A percentile compares a stretch with the other conserved stretches of the same genome.
Evolutionary conservation across 2,888 invertebrate genomes (phyloP).

Genomic region (Meliscaeva auricollis): DNA sequence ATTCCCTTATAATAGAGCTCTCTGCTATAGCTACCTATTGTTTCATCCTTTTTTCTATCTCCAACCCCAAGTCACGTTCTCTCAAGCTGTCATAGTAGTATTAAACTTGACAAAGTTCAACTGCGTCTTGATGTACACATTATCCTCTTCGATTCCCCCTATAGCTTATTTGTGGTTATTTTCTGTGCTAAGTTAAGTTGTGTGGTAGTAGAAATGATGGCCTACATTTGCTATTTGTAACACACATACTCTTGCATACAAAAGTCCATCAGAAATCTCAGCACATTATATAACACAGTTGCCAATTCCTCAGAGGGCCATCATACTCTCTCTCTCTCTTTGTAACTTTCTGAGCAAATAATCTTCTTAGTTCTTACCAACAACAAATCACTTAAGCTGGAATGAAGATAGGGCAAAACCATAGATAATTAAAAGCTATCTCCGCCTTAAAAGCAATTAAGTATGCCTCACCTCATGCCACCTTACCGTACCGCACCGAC

Average conservation of each 20-base stretch:
- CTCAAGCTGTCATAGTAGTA: constrained; percentile 5
- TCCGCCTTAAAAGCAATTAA: constrained; percentile 62
- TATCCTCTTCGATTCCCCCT: constrained; percentile 1
- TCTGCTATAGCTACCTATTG: neutral
- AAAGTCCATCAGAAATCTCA: constrained; percentile 22
- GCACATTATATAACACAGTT: constrained; percentile 4
- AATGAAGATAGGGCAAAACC: constrained; percentile 31
- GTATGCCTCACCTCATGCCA: constrained; percentile 4
- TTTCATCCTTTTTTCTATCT: neutral
- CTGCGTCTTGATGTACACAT: constrained; percentile 10
- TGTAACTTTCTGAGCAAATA: constrained; percentile 18
- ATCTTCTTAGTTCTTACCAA: constrained; percentile 41
- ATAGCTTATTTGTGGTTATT: constrained; percentile 25
- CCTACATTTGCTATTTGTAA: constrained; percentile 19
- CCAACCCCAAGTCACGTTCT: constrained; percentile 3
- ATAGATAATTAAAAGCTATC: constrained; percentile 70
- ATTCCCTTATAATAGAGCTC: neutral
- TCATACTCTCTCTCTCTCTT: neutral
- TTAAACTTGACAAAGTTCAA: constrained; percentile 36
- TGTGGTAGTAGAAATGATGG: constrained; percentile 1
- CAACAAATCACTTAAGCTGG: constrained; percentile 63
- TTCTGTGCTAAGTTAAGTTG: constrained; percentile 22
- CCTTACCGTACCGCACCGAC: neutral
- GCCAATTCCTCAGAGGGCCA: neutral
- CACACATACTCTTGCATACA: neutral